phyloP scores from a whole-genome alignment of 2,113 vertebrate genomes.

The Syngnathus scovelli region DNA sequence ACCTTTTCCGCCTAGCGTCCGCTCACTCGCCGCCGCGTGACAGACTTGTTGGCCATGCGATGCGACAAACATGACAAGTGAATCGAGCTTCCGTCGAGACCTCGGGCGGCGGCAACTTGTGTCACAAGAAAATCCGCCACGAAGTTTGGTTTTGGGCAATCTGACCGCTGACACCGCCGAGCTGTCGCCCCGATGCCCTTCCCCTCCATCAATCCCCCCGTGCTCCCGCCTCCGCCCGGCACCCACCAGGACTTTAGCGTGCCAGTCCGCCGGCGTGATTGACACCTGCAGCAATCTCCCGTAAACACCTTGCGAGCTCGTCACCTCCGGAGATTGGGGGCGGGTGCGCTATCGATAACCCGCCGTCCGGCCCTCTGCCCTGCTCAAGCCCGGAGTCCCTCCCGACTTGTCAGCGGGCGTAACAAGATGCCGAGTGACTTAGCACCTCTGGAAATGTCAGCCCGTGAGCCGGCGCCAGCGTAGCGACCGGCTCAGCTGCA shows the following conservation, averaged over 20 bases:
- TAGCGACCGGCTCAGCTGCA: constrained; percentile 59
- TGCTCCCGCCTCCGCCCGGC: constrained; percentile 38
- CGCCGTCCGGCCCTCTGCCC: constrained; percentile 19
- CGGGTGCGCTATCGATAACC: constrained; percentile 50
- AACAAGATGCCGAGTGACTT: constrained; percentile 74
- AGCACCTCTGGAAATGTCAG: constrained; percentile 75
- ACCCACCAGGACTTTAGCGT: constrained; percentile 40
- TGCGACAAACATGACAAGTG: constrained; percentile 59
- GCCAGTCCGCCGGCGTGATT: constrained; percentile 41
- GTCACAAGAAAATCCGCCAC: constrained; percentile 60
- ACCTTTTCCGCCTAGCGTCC: not conserved
- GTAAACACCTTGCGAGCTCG: constrained; percentile 69
- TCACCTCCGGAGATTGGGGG: constrained; percentile 51
- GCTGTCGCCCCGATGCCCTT: constrained; percentile 67
- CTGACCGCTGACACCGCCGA: constrained; percentile 69
- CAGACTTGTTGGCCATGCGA: constrained; percentile 2
- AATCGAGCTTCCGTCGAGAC: constrained; percentile 51
- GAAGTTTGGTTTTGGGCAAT: constrained; percentile 70
- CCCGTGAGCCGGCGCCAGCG: constrained; percentile 48
- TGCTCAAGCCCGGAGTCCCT: constrained; percentile 48
- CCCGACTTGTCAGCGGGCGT: constrained; percentile 66
- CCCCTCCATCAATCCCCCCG: constrained; percentile 50
- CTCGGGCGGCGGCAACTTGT: constrained; percentile 36
- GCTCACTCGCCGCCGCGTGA: not conserved
- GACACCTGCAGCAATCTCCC: constrained; percentile 49